Evolutionary conservation across 2,113 vertebrate species (phyloP).

Genomic region (Circaetus gallicus): DNA sequence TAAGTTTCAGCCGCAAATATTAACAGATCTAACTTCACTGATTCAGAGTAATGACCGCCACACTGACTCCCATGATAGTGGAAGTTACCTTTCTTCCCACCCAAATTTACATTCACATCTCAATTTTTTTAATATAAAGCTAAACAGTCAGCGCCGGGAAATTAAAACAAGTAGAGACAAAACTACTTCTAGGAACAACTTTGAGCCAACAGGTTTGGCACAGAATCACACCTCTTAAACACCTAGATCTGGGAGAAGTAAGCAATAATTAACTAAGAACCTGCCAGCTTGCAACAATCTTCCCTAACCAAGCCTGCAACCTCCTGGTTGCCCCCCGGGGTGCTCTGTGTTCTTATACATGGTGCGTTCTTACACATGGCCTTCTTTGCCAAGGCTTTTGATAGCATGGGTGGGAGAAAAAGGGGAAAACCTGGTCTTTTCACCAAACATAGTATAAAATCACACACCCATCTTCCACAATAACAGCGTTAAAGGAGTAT

Average conservation of each 20-base stretch:
- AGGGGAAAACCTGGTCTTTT: not conserved
- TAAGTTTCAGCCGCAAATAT: not conserved
- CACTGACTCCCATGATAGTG: rapidly evolving
- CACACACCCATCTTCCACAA: not conserved
- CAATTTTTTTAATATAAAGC: not conserved
- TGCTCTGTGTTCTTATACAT: rapidly evolving
- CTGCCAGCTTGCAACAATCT: not conserved
- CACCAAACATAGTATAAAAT: not conserved
- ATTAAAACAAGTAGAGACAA: not conserved
- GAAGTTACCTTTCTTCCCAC: not conserved
- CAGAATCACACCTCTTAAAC: not conserved
- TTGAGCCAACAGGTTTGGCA: not conserved
- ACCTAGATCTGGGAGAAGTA: not conserved
- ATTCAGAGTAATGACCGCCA: not conserved
- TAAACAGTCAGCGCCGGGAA: not conserved
- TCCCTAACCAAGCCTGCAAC: not conserved
- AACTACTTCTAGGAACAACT: not conserved
- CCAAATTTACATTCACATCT: not conserved
- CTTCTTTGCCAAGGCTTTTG: not conserved
- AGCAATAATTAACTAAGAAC: not conserved
- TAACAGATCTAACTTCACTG: not conserved
- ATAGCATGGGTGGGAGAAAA: not conserved
- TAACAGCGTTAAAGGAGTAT: not conserved
- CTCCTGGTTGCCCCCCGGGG: not conserved
- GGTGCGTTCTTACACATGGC: rapidly evolving